Evolutionary conservation across 2,888 invertebrate species (phyloP).

Genomic region (Microctonus hyperodae): DNA sequence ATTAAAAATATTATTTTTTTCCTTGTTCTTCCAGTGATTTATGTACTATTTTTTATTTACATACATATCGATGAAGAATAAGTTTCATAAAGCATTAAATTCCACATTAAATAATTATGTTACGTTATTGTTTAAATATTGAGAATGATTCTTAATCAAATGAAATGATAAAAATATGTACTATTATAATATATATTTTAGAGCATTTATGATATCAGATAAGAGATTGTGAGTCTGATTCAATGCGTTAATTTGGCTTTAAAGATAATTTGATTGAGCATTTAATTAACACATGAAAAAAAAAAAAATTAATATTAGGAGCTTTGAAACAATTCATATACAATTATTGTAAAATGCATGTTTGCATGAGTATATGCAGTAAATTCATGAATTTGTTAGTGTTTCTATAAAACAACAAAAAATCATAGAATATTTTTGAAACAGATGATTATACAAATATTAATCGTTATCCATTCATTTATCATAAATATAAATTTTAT

Average conservation of each 20-base stretch:
- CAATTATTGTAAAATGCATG: neutral
- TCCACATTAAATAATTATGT: neutral
- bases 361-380: too few species aligned
- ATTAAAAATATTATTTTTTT: conserved; percentile 49
- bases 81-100: neutral
- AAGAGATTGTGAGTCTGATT: neutral
- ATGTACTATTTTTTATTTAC: conserved; percentile 43
- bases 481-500: neutral
- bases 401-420: too few species aligned
- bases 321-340: neutral
- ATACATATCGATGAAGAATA: conserved; percentile 18
- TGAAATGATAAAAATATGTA: neutral
- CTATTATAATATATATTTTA: neutral
- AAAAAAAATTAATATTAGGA: neutral
- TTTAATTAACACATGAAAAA: neutral
- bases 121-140: neutral
- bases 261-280: neutral
- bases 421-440: too few species aligned
- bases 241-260: neutral
- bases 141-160: neutral
- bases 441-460: neutral
- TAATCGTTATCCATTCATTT: neutral
- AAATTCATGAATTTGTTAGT: too few species aligned
- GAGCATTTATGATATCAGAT: neutral
- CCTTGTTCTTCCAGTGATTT: conserved; percentile 45